Evolutionary conservation across 1,140 invertebrate species (phyloP), one percentile per base, ranked within the genome.

Genomic region (Dolichoris vasculosae): DNA sequence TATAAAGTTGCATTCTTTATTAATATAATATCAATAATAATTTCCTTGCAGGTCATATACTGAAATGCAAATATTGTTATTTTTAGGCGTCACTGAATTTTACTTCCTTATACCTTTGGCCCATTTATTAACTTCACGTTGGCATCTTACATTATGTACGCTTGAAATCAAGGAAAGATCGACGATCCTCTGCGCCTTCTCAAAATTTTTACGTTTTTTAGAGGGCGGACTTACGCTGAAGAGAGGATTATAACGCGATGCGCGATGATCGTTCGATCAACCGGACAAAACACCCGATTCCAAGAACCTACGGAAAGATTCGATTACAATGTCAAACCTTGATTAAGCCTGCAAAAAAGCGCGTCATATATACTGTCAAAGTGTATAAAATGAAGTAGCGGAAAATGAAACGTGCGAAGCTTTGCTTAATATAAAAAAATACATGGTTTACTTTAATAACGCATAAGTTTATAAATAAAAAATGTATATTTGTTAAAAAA

Each of bases 271-370:
- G 81, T 79, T 35, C 82, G 76, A 73, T 80, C 79, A 69, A 78
- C 26, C 73, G 84, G 43, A 77, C 84, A 46, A 85, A 85, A 80
- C 26, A 67, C 38, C 63, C 48, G 79, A 67, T 86, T 86, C 86
- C 32, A 76, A 82, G 87, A 86, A 88, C 35, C 35, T 64, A 9
- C 73, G n/a, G 46, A 80, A 87, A 76, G 86, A 87, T 88, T 90
- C 83, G 84, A 88, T 87, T 89, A 87, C 83, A 86, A 83, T 87
- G 82, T 88, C 87, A 88, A 89, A 82, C 48, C 63, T 84, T 85
- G 85, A 88, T 86, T 88, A 83, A 88, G 78, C 32, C 64, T 1
- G 32, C 23, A 75, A 85, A 85, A 85, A 79, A 79, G 63, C 38
- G 26, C 64, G 63, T 40, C 55, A 17, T 59, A 40, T 86, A 69